Evolutionary conservation across 2,888 invertebrate species (phyloP).

Genomic region (Syrphus vitripennis): DNA sequence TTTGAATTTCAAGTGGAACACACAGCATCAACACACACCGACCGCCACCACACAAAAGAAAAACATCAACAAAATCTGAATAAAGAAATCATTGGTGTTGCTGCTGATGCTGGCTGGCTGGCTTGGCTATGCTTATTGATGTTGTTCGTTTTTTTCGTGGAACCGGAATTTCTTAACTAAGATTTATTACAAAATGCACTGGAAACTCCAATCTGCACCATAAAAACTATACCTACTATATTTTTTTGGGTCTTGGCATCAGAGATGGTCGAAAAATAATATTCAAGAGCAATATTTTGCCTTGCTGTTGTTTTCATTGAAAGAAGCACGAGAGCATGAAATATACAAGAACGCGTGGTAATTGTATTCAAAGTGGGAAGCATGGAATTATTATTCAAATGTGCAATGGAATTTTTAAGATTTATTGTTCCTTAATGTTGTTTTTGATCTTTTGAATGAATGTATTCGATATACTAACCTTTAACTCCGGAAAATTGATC

Average conservation of each 20-base stretch:
- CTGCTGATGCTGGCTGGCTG: not conserved
- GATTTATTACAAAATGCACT: constrained; percentile 53
- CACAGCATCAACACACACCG: not conserved
- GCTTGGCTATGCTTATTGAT: constrained; percentile 20
- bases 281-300: constrained; percentile 11
- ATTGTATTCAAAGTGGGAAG: constrained; percentile 46
- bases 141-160: constrained; percentile 8
- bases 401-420: not conserved
- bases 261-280: not conserved
- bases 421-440: not conserved
- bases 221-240: not conserved
- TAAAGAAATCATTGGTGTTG: constrained; percentile 36
- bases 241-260: not conserved
- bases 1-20: constrained; percentile 48
- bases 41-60: constrained; percentile 35
- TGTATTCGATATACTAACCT: not conserved
- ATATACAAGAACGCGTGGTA: constrained; percentile 27
- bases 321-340: not conserved
- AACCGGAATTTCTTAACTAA: constrained; percentile 67
- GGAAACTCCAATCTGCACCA: constrained; percentile 20
- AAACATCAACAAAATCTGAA: constrained; percentile 7
- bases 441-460: not conserved
- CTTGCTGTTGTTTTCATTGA: constrained; percentile 19
- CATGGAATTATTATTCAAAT: constrained; percentile 32
- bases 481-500: not conserved